Evolutionary conservation across 35 echinoderm and acorn worm species (phyloP).

Genomic region (Amphiura filiformis): DNA sequence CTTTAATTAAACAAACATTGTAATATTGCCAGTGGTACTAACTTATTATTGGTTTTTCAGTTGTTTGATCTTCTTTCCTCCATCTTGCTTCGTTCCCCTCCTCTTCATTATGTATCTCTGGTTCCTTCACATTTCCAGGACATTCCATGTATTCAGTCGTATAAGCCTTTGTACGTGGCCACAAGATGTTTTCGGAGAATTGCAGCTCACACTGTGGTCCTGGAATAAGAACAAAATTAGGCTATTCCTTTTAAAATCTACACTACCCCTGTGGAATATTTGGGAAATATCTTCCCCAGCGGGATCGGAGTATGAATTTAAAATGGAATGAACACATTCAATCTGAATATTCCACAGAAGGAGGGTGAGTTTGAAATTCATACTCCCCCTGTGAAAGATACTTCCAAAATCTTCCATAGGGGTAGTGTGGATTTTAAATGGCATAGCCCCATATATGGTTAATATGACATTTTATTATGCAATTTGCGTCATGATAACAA

Average conservation of each 20-base stretch:
- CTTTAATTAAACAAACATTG: neutral
- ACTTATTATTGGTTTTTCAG: neutral
- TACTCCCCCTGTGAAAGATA: too few species aligned
- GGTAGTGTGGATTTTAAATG: too few species aligned
- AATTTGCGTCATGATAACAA: too few species aligned
- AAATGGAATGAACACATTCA: too few species aligned
- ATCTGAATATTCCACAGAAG: too few species aligned
- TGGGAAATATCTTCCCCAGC: neutral
- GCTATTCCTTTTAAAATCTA: too few species aligned
- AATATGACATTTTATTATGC: too few species aligned
- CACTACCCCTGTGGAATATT: too few species aligned
- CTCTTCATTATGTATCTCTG: neutral
- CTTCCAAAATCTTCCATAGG: too few species aligned
- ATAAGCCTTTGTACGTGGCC: slow-evolving; percentile 53
- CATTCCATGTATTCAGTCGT: slow-evolving; percentile 27
- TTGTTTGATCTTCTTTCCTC: neutral
- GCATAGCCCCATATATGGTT: too few species aligned
- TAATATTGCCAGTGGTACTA: neutral
- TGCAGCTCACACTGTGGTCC: slow-evolving; percentile 76
- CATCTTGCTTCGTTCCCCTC: neutral
- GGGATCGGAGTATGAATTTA: too few species aligned
- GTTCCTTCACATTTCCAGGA: slow-evolving; percentile 24
- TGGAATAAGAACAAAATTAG: slow-evolving; percentile 16
- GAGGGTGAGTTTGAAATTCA: too few species aligned
- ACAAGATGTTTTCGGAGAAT: slow-evolving; percentile 62